phyloP scores from a whole-genome alignment of 2,797 vertebrate genomes.

The Eospalax fontanierii region DNA sequence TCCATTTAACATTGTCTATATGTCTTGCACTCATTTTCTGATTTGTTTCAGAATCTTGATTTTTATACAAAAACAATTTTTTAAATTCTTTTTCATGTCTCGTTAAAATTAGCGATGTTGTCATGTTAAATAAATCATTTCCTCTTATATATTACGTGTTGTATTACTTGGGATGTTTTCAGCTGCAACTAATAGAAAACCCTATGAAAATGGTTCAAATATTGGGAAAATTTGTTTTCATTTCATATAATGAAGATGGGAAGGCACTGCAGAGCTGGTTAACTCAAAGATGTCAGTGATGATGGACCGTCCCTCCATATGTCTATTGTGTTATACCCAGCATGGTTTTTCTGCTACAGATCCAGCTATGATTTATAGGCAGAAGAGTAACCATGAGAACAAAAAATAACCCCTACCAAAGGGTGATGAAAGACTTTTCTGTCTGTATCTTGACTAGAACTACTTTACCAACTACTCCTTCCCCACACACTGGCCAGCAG shows the following conservation, averaged over 20 bases:
- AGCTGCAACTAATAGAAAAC: conserved; percentile 44
- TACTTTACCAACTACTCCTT: not conserved
- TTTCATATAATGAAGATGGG: conserved; percentile 18
- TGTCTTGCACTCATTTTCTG: conserved; percentile 20
- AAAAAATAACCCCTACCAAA: not conserved
- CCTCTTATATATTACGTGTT: conserved; percentile 1
- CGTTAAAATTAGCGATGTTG: conserved; percentile 55
- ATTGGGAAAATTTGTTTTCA: conserved; percentile 15
- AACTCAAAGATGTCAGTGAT: conserved; percentile 18
- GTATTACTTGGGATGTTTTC: conserved; percentile 28
- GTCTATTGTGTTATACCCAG: not conserved
- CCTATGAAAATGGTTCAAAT: conserved; percentile 38
- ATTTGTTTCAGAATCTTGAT: conserved; percentile 51
- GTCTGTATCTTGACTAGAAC: not conserved
- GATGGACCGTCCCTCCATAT: not conserved
- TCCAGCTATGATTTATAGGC: not conserved
- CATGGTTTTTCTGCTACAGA: not conserved
- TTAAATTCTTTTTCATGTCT: conserved; percentile 42
- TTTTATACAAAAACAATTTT: conserved; percentile 24
- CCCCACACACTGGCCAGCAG: not conserved
- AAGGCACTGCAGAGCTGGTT: not conserved
- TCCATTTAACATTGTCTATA: conserved; percentile 56
- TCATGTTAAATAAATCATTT: conserved; percentile 60
- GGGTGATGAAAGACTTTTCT: not conserved
- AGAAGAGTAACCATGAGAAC: not conserved